A percentile compares a stretch with the other conserved stretches of the same genome.
phyloP scores from a whole-genome alignment of 2,113 vertebrate species.

The Lipotes vexillifer region DNA sequence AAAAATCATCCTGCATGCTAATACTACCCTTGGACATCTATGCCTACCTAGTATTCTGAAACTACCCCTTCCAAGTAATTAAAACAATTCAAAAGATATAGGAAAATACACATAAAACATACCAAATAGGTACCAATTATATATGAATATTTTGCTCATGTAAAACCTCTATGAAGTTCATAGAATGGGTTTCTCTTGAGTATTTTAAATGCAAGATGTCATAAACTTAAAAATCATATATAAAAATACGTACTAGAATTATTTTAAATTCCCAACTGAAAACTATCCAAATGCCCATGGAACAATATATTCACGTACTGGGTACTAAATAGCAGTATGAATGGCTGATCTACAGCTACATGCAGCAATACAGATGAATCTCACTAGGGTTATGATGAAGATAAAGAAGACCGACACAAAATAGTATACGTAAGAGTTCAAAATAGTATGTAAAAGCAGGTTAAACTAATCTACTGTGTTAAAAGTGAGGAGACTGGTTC shows the following conservation, averaged over 20 bases:
- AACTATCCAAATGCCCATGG: background rate
- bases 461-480: background rate
- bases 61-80: background rate
- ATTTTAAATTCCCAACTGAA: background rate
- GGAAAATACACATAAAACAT: background rate
- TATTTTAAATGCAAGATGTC: background rate
- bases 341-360: background rate
- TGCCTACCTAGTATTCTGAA: background rate
- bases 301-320: background rate
- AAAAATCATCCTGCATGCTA: background rate
- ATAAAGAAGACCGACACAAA: background rate
- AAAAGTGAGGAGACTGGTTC: background rate
- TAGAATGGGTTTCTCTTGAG: background rate
- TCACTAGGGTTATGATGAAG: background rate
- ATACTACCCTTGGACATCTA: background rate
- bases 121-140: background rate
- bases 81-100: background rate
- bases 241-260: background rate
- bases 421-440: background rate
- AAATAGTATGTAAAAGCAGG: background rate
- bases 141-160: background rate
- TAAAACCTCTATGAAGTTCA: slow-evolving; percentile 1
- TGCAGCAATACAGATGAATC: background rate
- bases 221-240: background rate
- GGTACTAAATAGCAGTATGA: background rate